Base-by-base conservation (phyloP, 2,797 vertebrate species). In the Basileuterus tristriatus region DNA sequence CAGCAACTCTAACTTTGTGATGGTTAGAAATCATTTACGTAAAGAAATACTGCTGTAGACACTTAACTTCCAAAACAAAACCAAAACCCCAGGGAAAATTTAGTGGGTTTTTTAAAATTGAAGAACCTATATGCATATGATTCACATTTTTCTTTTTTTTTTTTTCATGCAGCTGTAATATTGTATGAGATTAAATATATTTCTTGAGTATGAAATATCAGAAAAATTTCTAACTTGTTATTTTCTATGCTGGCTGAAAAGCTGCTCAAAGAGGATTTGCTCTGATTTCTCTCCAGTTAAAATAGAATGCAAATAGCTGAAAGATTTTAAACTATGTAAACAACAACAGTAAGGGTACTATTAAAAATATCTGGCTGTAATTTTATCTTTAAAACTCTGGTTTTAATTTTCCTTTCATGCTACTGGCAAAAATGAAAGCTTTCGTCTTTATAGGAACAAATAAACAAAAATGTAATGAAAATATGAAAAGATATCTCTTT, bases 201-300 rank as follows among this genome's bases (percentile, higher is more conserved):
- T 88, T 93, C 67, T 89, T 24, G 69, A 85, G 21, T 44, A 32
- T n/a, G 50, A 63, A 36, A 53, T 59, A 87, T 68, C 74, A 90
- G 70, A 78, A 89, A 78, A 90, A 78, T 1, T 36, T 69, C 32
- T 29, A 82, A 86, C 30, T 67, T 74, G 7, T 60, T 89, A 49
- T 86, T 95, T 84, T 96, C 60, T 91, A 39, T 56, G 26, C 22
- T 92, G 41, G 43, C 32, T 64, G 75, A 90, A 90, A 96, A 95
- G 46, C 55, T 74, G n/a, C 59, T 90, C 71, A 60, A 77, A 82
- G 5, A 68, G 37, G 68, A 84, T 89, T 92, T 90, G n/a, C 14
- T 87, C 68, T 93, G 39, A 96, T 94, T 95, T 94, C 46, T 77
- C 52, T 87, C 47, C 75, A 93, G 85, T 93, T 96, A 93, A 87